Conservation (phyloP, 2,888 invertebrate species). For the Acheta domesticus region DNA sequence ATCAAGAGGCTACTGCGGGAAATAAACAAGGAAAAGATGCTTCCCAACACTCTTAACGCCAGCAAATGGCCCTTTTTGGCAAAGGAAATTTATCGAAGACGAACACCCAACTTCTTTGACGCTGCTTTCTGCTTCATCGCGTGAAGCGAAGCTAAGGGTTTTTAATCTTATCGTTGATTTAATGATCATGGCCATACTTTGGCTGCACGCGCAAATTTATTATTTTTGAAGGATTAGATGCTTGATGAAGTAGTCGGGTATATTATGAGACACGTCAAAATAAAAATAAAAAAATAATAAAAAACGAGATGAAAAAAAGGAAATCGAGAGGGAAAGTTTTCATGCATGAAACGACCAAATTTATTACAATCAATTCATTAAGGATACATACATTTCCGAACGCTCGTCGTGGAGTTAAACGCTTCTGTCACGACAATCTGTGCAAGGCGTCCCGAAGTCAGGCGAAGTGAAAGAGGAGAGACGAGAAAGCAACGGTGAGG, state of each 20-base stretch:
- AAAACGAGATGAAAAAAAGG: no score
- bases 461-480: no score
- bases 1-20: slow-evolving; percentile 6
- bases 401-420: no score
- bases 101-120: not conserved
- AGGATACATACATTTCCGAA: no score
- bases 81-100: not conserved
- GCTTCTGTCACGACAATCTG: no score
- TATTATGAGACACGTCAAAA: no score
- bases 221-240: not conserved
- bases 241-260: not conserved
- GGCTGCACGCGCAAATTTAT: not conserved
- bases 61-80: not conserved
- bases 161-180: not conserved
- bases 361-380: no score
- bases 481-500: no score
- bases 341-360: no score
- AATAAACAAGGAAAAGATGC: not conserved
- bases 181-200: not conserved
- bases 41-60: not conserved
- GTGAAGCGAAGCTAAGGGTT: not conserved
- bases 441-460: no score
- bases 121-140: not conserved
- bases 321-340: no score
- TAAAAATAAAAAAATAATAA: no score